Evolutionary conservation across 2,113 vertebrate species (phyloP).

Genomic region (Gymnobelideus leadbeateri): DNA sequence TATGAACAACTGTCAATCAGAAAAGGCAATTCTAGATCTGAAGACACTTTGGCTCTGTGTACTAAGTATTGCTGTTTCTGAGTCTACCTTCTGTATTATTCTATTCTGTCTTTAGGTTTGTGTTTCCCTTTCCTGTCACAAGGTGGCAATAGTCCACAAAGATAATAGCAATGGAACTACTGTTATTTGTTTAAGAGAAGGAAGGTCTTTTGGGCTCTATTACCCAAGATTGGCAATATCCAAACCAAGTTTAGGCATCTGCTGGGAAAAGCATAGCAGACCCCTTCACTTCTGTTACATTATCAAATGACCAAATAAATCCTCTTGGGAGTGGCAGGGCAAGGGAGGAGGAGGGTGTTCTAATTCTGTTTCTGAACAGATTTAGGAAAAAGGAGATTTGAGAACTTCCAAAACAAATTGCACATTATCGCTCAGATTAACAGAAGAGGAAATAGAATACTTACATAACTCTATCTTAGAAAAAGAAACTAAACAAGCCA

Average conservation of each 20-base stretch:
- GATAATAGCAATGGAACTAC: neutral
- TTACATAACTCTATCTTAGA: neutral
- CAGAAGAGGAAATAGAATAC: neutral
- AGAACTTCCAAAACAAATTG: neutral
- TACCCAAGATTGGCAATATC: neutral
- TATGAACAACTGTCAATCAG: constrained; percentile 35
- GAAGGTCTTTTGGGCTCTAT: neutral
- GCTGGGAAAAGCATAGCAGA: neutral
- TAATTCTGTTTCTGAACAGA: neutral
- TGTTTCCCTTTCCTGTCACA: constrained; percentile 41
- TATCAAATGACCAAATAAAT: neutral
- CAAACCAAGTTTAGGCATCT: too few relatives aligned
- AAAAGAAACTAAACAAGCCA: neutral
- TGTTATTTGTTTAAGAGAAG: neutral
- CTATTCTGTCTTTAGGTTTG: neutral
- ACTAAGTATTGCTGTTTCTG: neutral
- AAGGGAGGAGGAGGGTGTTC: neutral
- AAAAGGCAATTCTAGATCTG: constrained; percentile 22
- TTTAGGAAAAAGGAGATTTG: neutral
- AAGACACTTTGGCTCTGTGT: neutral
- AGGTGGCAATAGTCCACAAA: constrained; percentile 64
- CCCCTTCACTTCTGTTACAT: neutral
- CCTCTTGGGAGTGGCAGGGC: neutral
- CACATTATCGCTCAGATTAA: neutral
- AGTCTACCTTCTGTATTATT: neutral